Base-by-base conservation (phyloP, 1,140 invertebrate species). In the Philotrypesis tridentata region DNA sequence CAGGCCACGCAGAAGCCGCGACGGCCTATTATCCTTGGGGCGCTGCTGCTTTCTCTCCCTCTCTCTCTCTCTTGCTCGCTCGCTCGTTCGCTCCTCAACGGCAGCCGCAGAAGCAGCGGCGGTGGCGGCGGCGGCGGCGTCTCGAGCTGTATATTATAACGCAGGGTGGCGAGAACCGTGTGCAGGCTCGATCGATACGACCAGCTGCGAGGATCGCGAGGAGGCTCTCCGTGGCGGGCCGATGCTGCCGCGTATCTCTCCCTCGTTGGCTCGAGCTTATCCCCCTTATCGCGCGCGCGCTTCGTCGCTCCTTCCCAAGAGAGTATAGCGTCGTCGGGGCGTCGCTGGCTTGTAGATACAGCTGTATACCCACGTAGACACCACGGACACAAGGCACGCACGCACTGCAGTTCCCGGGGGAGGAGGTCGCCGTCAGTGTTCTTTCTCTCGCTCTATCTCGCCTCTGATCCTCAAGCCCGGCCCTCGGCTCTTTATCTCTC, bases 21-120 rank as follows among this genome's bases (percentile, higher is more conserved):
- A 27, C 37, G 63, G 75, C 67, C 43, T n/a, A 33, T 21, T 75
- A 55, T 43, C 73, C 61, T 74, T 40, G 79, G 73, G 65, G 71
- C 55, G 61, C 74, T 61, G 74, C 68, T 55, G 25, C 61, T 55
- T 55, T 79, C 40, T 43, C 37, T 78, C 40, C 55, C 27, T 78
- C 31, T 72, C 31, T 48, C 55, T 79, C 43, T 72, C 78, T 60
- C 29, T 31, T 23, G 14, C 29, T 37, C 9, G 33, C 55, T 60
- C 14, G 55, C 12, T 60, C 14, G 55, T 21, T 60, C 12, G 12
- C 4, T 60, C 14, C 55, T n/a, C 55, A 60, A n/a, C 55, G 55
- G n/a, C n/a, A n/a, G n/a, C n/a, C n/a, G n/a, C n/a, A n/a, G n/a
- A n/a, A n/a, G n/a, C n/a, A n/a, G n/a, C 55, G n/a, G 55, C 55